Evolutionary conservation across 2,113 vertebrate species (phyloP), one percentile per base, ranked within the genome.

Genomic region (Glaucomys volans): DNA sequence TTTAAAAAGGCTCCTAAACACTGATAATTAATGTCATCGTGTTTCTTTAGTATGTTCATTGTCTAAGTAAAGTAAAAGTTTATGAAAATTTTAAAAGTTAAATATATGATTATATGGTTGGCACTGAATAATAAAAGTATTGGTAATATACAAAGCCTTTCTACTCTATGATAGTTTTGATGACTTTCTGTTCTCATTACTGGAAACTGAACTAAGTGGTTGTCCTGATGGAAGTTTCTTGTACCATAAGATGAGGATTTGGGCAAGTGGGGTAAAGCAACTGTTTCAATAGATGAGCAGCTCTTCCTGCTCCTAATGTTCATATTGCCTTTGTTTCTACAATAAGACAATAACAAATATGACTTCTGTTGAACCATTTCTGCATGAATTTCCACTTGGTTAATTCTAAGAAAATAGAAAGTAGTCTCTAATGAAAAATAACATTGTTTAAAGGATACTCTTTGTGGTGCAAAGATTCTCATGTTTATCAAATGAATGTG

Each of bases 41-140:
- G 14, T 79, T 92, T 96, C 84, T 93, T 97, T 75, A 90, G 32
- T 94, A 52, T 83, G 35, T 95, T 97, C 50, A 87, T 94, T 97
- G 37, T 87, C 42, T 96, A 91, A 91, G 26, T 92, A 59, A 91
- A 92, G 54, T 90, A 82, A 87, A 97, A 82, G 10, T 82, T 77
- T 82, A 64, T 95, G 40, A 81, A 94, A 84, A 4, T 69, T 86
- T 82, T 77, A 40, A 90, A 97, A 91, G 82, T 72, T 72, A 82
- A 80, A 83, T 62, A 2, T 50, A 13, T 86, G 47, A 6, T 3
- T 67, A 0, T 93, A 35, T 86, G 69, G 26, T 84, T 95, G 85
- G 67, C 62, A 82, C 11, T 82, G 59, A 94, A 95, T 87, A 95
- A 76, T 57, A 87, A 59, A 59, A 87, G 80, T 95, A 28, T 62